phyloP scores from a whole-genome alignment of 2,113 vertebrate genomes.

The Austrofundulus limnaeus region DNA sequence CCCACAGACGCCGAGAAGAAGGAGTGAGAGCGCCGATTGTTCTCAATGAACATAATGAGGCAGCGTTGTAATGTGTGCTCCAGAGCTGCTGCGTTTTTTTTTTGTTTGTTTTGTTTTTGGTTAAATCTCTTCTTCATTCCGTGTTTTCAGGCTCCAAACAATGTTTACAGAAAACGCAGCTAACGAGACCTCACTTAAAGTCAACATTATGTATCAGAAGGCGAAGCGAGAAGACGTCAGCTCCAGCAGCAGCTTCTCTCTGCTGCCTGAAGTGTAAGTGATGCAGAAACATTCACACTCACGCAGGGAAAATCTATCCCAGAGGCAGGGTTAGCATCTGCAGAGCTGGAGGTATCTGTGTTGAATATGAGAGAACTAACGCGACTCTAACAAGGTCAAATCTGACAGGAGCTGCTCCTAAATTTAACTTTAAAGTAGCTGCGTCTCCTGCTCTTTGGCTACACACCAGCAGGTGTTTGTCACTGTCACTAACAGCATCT shows the following conservation, averaged over 20 bases:
- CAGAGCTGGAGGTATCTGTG: neutral
- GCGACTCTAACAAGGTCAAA: too few relatives aligned
- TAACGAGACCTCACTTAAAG: slow-evolving; percentile 1
- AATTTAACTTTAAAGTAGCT: neutral
- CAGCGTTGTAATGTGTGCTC: neutral
- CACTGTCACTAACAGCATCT: neutral
- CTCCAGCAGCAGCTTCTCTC: neutral
- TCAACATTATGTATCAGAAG: neutral
- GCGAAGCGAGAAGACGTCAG: neutral
- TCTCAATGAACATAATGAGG: slow-evolving; percentile 29
- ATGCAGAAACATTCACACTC: neutral
- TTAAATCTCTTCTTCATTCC: slow-evolving; percentile 16
- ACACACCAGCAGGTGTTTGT: neutral
- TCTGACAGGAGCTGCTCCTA: neutral
- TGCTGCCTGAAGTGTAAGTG: neutral
- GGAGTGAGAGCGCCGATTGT: neutral
- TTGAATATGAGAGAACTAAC: neutral
- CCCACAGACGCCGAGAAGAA: slow-evolving; percentile 11
- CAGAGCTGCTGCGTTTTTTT: slow-evolving; percentile 17
- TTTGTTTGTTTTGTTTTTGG: too few relatives aligned
- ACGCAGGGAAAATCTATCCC: neutral
- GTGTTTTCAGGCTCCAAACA: neutral
- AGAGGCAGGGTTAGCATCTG: neutral
- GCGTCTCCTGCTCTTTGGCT: neutral
- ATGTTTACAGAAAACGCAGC: neutral